These are phyloP conservation scores for Ditula angustiorana DNA, from an alignment of 2,888 invertebrate species.

Conservation along the genomic window DNA sequence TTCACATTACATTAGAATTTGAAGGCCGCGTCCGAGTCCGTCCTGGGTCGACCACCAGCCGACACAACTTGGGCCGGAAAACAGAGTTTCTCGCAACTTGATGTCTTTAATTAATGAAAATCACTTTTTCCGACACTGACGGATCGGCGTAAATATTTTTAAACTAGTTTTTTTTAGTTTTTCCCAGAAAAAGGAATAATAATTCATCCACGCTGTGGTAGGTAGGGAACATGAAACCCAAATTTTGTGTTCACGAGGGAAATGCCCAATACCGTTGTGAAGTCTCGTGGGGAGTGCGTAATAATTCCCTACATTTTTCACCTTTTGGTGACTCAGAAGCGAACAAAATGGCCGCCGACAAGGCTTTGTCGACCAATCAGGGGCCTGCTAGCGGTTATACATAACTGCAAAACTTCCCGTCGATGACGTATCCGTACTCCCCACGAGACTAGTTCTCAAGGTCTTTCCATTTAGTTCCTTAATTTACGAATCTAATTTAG, in stretches of 20 bases:
- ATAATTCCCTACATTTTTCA: constrained; percentile 87
- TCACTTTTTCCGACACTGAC: constrained; percentile 60
- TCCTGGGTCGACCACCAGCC: constrained; percentile 58
- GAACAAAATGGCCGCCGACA: constrained; percentile 88
- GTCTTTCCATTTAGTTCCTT: constrained; percentile 79
- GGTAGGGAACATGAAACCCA: constrained; percentile 80
- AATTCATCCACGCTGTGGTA: constrained; percentile 66
- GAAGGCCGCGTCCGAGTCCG: constrained; percentile 41
- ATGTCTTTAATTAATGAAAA: constrained; percentile 64
- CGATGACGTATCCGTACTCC: constrained; percentile 80
- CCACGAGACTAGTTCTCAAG: constrained; percentile 84
- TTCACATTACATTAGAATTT: constrained; percentile 44
- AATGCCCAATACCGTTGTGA: constrained; percentile 86
- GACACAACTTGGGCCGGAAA: constrained; percentile 51
- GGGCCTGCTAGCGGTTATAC: constrained; percentile 66
- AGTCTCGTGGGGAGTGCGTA: constrained; percentile 86
- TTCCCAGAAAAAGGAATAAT: constrained; percentile 54
- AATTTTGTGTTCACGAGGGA: constrained; percentile 83
- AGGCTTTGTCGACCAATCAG: constrained; percentile 82
- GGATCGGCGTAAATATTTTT: constrained; percentile 43
- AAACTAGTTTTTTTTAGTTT: constrained; percentile 43
- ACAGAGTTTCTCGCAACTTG: constrained; percentile 62
- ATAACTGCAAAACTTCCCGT: constrained; percentile 75
- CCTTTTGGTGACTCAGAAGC: constrained; percentile 87
- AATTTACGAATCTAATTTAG: constrained; percentile 60